Percentiles rank a stretch among this genome's conserved stretches.
Conservation (phyloP, 2,797 vertebrate species). For the Melanotaenia maccullochi region DNA sequence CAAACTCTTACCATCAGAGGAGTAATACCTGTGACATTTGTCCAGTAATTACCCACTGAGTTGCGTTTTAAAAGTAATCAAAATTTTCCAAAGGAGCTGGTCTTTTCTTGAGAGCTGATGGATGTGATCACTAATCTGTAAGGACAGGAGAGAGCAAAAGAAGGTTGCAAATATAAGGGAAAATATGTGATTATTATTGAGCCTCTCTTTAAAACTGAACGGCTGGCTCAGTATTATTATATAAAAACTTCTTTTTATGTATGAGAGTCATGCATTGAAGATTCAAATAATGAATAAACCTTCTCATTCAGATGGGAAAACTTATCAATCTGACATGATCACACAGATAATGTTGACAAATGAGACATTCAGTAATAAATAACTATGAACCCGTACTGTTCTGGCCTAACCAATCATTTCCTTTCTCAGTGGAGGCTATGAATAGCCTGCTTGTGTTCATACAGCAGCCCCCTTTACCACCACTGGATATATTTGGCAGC, state of each 20-base stretch:
- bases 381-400: constrained; percentile 26
- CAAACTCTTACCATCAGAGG: constrained; percentile 50
- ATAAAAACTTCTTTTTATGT: constrained; percentile 44
- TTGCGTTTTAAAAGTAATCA: constrained; percentile 83
- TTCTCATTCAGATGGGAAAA: constrained; percentile 20
- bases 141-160: constrained; percentile 40
- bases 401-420: constrained; percentile 46
- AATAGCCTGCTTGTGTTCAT: constrained; percentile 67
- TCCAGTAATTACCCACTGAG: constrained; percentile 86
- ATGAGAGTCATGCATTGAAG: not conserved
- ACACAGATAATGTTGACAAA: constrained; percentile 20
- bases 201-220: constrained; percentile 42
- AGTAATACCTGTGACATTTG: constrained; percentile 91
- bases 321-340: constrained; percentile 1
- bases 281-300: constrained; percentile 1
- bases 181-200: constrained; percentile 48
- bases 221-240: constrained; percentile 60
- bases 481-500: constrained; percentile 81
- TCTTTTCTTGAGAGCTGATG: constrained; percentile 86
- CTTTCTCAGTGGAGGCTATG: constrained; percentile 54
- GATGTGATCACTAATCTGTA: constrained; percentile 85
- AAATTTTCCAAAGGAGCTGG: constrained; percentile 82
- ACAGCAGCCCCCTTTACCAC: constrained; percentile 76
- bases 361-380: constrained; percentile 11
- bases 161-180: constrained; percentile 18